Base-by-base conservation (phyloP, 2,113 vertebrate species). In the Podilymbus podiceps region DNA sequence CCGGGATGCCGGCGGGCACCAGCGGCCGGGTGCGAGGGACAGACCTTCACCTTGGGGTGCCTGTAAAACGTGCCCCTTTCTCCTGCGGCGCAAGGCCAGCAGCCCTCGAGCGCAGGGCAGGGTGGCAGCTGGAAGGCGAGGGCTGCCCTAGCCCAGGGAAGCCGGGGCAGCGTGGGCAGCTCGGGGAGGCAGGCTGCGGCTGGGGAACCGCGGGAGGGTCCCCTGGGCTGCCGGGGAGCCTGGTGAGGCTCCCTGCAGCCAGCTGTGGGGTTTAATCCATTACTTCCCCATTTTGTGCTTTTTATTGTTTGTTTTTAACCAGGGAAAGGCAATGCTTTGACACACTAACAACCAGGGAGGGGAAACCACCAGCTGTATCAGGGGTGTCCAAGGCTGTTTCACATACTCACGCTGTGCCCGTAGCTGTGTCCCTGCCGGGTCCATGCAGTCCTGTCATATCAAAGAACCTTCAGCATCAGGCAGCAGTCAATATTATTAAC, bases 381-480 rank as follows among this genome's bases (percentile, higher is more conserved):
- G 2, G 6, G 31, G 6, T 27, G 28, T 52, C 38, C 33, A 1
- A 3, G 67, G 46, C 62, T 82, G 9, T 4, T 71, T 7, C 67
- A 40, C 53, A 72, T 46, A 4, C 67, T 49, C 30, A 4, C 21
- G 8, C 14, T 4, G 2, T 55, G 58, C 74, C 74, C 74, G 4
- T 21, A 78, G 55, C 49, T 7, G 2, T 24, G 12, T 20, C 47
- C 0, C 0, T 31, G n/a, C 58, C 3, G 2, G 28, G 21, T 38
- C 74, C 49, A 0, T 3, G n/a, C 59, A 4, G 2, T 8, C 35
- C 23, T 15, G 14, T 5, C 44, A 46, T 15, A 42, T 63, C 47
- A 52, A 33, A 46, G 79, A 88, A 38, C 14, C 27, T 27, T 28
- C 47, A 31, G 75, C 69, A 22, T 9, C 33, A 31, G 66, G 15